phyloP scores from a whole-genome alignment of 2,797 vertebrate genomes.

The Takifugu ocellatus region DNA sequence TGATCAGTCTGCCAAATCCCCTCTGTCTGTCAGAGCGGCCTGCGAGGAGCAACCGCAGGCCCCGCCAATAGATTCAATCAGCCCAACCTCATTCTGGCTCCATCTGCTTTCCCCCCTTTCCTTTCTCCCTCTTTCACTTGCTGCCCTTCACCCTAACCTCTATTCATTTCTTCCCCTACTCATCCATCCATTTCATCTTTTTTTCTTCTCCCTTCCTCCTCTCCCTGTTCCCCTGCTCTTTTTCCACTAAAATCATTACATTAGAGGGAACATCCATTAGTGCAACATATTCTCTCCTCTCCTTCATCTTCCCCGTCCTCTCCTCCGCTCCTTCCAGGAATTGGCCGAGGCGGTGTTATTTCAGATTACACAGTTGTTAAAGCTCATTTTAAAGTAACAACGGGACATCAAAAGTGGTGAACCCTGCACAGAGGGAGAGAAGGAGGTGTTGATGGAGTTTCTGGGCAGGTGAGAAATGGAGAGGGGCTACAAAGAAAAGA shows the following conservation, averaged over 20 bases:
- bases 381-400: slow-evolving; percentile 73
- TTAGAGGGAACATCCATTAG: slow-evolving; percentile 78
- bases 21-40: slow-evolving; percentile 64
- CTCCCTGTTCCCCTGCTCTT: slow-evolving; percentile 39
- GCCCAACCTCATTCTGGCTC: slow-evolving; percentile 61
- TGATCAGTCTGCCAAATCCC: slow-evolving; percentile 69
- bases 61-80: slow-evolving; percentile 74
- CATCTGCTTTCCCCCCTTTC: slow-evolving; percentile 57
- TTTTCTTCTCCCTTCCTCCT: slow-evolving; percentile 17
- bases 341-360: slow-evolving; percentile 71
- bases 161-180: slow-evolving; percentile 54
- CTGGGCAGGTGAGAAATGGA: slow-evolving; percentile 73
- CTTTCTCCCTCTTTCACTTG: slow-evolving; percentile 54
- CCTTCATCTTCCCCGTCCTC: slow-evolving; percentile 22
- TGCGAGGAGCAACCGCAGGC: slow-evolving; percentile 64
- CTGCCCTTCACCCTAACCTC: slow-evolving; percentile 46
- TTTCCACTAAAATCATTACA: slow-evolving; percentile 74
- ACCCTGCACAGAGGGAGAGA: slow-evolving; percentile 64
- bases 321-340: slow-evolving; percentile 51
- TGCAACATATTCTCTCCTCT: slow-evolving; percentile 66
- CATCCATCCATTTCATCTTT: slow-evolving; percentile 63
- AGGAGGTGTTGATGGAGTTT: slow-evolving; percentile 74
- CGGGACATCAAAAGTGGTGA: slow-evolving; percentile 71
- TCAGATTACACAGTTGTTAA: slow-evolving; percentile 79
- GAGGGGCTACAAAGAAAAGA: slow-evolving; percentile 67